phyloP scores from a whole-genome alignment of 53 echinoderm and acorn worm species.

The Paracentrotus lividus region DNA sequence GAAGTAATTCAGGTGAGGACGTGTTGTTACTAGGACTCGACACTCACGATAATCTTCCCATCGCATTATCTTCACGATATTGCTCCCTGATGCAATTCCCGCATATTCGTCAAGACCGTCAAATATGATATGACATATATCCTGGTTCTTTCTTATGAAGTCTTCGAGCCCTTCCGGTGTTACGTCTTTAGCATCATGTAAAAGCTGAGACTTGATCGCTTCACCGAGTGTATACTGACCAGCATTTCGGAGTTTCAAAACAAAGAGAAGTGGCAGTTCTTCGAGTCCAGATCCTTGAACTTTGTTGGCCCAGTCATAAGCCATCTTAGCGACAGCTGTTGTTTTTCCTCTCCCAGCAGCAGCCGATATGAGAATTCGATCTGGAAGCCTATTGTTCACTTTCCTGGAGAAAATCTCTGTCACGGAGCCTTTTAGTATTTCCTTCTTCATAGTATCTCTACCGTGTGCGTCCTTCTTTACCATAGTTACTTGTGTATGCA shows the following conservation, averaged over 20 bases:
- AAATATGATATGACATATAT: no score
- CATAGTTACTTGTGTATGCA: background rate
- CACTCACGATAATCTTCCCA: background rate
- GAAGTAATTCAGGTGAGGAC: background rate
- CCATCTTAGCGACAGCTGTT: conserved; percentile 6
- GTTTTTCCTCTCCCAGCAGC: conserved; percentile 8
- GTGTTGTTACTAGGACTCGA: background rate
- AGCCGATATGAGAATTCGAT: background rate
- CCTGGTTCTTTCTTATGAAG: no score
- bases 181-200: no score
- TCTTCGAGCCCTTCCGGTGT: background rate
- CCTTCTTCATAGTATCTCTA: background rate
- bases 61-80: background rate
- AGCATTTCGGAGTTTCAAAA: background rate
- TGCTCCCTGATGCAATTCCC: background rate
- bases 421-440: background rate
- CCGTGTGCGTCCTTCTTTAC: background rate
- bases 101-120: no score
- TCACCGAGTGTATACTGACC: background rate
- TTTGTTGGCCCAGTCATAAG: background rate
- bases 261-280: background rate
- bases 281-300: background rate
- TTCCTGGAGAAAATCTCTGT: background rate
- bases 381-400: background rate
- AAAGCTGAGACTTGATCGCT: background rate